Conservation (phyloP, 2,113 vertebrate genomes). For the Columba livia region DNA sequence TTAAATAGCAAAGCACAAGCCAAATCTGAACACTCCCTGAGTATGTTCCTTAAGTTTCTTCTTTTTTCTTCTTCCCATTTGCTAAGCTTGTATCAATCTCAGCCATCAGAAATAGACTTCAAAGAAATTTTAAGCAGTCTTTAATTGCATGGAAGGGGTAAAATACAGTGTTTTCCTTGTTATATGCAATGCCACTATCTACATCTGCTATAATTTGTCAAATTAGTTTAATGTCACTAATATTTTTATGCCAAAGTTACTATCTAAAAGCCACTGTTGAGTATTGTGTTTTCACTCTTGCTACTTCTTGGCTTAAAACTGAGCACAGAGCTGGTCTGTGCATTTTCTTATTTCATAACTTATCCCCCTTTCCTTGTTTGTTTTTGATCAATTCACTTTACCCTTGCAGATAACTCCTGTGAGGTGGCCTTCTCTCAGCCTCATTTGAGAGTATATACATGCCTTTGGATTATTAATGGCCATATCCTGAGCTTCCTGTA, state of each 20-base stretch:
- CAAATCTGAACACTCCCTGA: neutral
- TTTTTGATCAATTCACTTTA: neutral
- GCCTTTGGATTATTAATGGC: neutral
- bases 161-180: neutral
- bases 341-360: neutral
- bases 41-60: neutral
- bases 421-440: neutral
- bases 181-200: neutral
- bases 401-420: neutral
- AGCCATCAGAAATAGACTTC: conserved; percentile 15
- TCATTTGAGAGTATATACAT: neutral
- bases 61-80: neutral
- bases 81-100: neutral
- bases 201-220: neutral
- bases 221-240: neutral
- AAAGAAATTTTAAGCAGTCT: neutral
- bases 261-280: neutral
- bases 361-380: neutral
- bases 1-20: neutral
- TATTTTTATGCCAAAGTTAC: neutral
- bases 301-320: neutral
- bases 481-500: neutral
- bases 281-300: neutral
- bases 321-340: neutral
- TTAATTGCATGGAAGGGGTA: neutral